Percentiles rank a stretch among this genome's conserved stretches.
Evolutionary conservation across 2,113 vertebrate species (phyloP).

Genomic region (Scalopus aquaticus): DNA sequence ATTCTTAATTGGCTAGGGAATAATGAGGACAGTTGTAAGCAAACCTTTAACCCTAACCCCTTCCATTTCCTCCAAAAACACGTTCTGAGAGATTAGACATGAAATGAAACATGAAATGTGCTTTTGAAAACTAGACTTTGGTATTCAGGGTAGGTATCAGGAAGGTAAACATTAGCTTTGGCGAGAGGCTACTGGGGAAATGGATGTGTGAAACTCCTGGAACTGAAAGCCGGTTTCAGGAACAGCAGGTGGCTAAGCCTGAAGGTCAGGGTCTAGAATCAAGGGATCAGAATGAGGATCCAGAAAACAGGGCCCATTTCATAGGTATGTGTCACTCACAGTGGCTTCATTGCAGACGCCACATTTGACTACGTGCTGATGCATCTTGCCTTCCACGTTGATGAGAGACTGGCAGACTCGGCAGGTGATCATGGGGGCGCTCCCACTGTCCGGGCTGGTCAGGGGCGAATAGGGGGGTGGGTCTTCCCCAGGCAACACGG

Average conservation of each 20-base stretch:
- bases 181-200: neutral
- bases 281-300: slow-evolving; percentile 52
- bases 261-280: neutral
- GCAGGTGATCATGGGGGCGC: slow-evolving; percentile 92
- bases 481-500: slow-evolving; percentile 91
- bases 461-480: slow-evolving; percentile 94
- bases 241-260: neutral
- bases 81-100: slow-evolving; percentile 18
- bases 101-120: neutral
- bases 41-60: slow-evolving; percentile 13
- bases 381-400: slow-evolving; percentile 96
- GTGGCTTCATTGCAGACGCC: slow-evolving; percentile 96
- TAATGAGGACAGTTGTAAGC: slow-evolving; percentile 60
- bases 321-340: slow-evolving; percentile 79
- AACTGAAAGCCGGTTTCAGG: slow-evolving; percentile 64
- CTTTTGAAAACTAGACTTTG: neutral
- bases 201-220: neutral
- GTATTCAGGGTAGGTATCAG: neutral
- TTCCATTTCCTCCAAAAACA: slow-evolving; percentile 46
- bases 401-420: slow-evolving; percentile 94
- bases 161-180: neutral
- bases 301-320: slow-evolving; percentile 36
- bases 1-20: slow-evolving; percentile 93
- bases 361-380: slow-evolving; percentile 96
- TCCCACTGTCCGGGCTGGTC: slow-evolving; percentile 94